Percentiles rank a stretch among this genome's conserved stretches.
These are phyloP conservation scores for Platysternon megacephalum DNA, from an alignment of 2,113 vertebrate genomes.

Conservation along the genomic window DNA sequence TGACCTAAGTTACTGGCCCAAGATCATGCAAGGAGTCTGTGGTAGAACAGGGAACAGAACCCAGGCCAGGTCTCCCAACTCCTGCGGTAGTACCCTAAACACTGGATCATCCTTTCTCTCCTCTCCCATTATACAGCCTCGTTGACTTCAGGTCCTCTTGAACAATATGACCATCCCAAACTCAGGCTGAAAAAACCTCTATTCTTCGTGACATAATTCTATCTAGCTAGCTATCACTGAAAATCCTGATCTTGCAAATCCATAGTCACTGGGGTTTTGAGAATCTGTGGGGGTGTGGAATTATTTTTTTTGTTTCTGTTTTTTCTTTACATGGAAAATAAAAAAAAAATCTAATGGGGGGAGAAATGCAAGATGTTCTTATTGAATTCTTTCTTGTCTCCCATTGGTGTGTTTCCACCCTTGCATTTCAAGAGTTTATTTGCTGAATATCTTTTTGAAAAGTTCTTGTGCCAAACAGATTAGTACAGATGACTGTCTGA, in stretches of 20 bases:
- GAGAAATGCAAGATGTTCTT: not conserved
- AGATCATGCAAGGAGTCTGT: not conserved
- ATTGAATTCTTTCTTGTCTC: not conserved
- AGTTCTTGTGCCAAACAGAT: not conserved
- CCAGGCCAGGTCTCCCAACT: too few relatives aligned
- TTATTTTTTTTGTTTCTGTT: not conserved
- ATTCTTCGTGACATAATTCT: not conserved
- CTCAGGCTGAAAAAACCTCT: not conserved
- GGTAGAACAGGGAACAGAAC: not conserved
- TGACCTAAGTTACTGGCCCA: not conserved
- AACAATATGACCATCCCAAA: rapidly evolving
- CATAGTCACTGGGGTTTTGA: not conserved
- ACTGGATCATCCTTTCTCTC: not conserved
- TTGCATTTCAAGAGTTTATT: not conserved
- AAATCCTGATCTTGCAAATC: not conserved
- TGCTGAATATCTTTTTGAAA: not conserved
- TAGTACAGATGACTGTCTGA: not conserved
- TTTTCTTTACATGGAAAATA: not conserved
- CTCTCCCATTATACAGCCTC: not conserved
- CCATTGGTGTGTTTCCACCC: not conserved
- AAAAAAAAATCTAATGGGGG: not conserved
- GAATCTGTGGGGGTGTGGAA: not conserved
- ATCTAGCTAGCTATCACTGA: too few relatives aligned
- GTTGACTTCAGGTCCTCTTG: not conserved
- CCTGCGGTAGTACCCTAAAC: rapidly evolving